Base-by-base conservation (phyloP, 2,797 vertebrate genomes). In the Scolopax rusticola region DNA sequence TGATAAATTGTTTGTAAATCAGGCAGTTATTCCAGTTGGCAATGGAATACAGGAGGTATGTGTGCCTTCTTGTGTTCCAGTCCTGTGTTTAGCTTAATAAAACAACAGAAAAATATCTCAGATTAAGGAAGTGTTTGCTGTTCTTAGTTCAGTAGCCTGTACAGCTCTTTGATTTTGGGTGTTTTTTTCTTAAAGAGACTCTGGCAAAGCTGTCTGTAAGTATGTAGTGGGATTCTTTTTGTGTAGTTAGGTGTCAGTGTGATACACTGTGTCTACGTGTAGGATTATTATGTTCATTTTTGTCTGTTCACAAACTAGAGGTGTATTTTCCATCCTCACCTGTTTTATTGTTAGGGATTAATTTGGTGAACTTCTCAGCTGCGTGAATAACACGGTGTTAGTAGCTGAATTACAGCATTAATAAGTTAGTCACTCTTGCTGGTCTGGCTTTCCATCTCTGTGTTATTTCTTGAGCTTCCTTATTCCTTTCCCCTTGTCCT, bases 371-470 rank as follows among this genome's bases (percentile, higher is more conserved):
- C 33, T 84, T 65, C 69, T 75, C 19, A 61, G 36, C 33, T 73
- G 4, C 64, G 5, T 92, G 84, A 87, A 61, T 80, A 73, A 90
- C 64, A 36, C 14, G 25, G 24, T 30, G 20, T 77, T 65, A 60
- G 10, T 85, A 69, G n/a, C 80, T 78, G 63, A 87, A 54, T 93
- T 82, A 56, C 32, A 68, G 51, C 3, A 0, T 56, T 92, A 53
- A 28, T 43, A 18, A 45, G 71, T 94, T 73, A 92, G 90, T 95
- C 83, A 84, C 40, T 87, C 81, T 18, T 89, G 84, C 50, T 84
- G 41, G 28, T 61, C 81, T 87, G 93, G 57, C 76, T 92, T 88
- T 81, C 25, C 11, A 10, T 8, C 33, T 67, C 12, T 6, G 4
- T 25, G 15, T 57, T 68, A 12, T 15, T 54, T 30, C 43, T 8